These are phyloP conservation scores for Aspidapion aeneum DNA, from an alignment of 2,888 invertebrate genomes.

Conservation along the genomic window DNA sequence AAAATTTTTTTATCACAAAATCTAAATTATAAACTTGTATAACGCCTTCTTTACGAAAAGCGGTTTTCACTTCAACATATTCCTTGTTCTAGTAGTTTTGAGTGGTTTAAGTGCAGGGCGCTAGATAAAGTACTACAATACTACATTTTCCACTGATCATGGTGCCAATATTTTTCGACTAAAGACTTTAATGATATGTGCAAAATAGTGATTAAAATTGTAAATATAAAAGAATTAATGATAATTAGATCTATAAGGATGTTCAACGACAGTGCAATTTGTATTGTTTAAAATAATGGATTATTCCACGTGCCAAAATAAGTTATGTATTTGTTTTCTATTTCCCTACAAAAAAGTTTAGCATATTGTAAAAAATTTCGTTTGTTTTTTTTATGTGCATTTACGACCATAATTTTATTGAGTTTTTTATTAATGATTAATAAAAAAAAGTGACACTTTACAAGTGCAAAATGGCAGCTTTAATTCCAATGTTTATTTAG, in stretches of 20 bases:
- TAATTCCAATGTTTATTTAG: slow-evolving; percentile 1
- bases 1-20: too few relatives aligned
- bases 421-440: background rate
- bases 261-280: slow-evolving; percentile 27
- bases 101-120: too few relatives aligned
- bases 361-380: too few relatives aligned
- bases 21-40: too few relatives aligned
- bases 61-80: too few relatives aligned
- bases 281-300: slow-evolving; percentile 27
- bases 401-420: background rate
- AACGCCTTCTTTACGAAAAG: too few relatives aligned
- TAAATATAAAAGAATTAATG: slow-evolving; percentile 32
- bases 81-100: too few relatives aligned
- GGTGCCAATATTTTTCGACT: slow-evolving; percentile 29
- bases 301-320: slow-evolving; percentile 35
- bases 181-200: slow-evolving; percentile 28
- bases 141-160: slow-evolving; percentile 3
- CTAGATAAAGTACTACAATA: too few relatives aligned
- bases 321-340: background rate
- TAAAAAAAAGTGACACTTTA: background rate
- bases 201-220: slow-evolving; percentile 31
- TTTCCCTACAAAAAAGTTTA: background rate
- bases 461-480: slow-evolving; percentile 1
- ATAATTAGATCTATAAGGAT: slow-evolving; percentile 26
- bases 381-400: background rate